These are phyloP conservation scores for Keiferia lycopersicella DNA, from an alignment of 2,888 invertebrate species.

Conservation along the genomic window DNA sequence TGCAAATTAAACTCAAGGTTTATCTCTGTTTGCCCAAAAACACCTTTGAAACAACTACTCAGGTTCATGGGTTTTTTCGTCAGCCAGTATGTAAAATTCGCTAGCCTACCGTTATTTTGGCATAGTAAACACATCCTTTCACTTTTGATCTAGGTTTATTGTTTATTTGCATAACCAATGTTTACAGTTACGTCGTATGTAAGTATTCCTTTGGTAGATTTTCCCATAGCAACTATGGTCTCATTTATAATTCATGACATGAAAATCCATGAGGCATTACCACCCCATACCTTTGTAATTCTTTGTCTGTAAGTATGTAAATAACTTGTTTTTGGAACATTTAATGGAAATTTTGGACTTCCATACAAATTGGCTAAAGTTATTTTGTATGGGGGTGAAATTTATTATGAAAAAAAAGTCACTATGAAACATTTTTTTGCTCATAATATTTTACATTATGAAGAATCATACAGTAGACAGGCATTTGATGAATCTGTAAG, in stretches of 20 bases:
- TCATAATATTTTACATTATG: too few species aligned
- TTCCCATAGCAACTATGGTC: neutral
- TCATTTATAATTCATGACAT: constrained; percentile 7
- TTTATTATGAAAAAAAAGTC: too few species aligned
- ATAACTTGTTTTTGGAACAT: too few species aligned
- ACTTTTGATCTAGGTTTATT: constrained; percentile 40
- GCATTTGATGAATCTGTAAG: too few species aligned
- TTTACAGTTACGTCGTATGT: neutral
- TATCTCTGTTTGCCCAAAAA: constrained; percentile 32
- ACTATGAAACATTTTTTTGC: too few species aligned
- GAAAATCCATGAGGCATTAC: neutral
- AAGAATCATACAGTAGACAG: too few species aligned
- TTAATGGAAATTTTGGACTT: too few species aligned
- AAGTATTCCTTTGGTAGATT: neutral
- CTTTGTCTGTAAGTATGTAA: neutral
- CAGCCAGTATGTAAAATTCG: neutral
- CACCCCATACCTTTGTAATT: neutral
- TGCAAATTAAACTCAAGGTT: constrained; percentile 47
- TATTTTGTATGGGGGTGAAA: too few species aligned
- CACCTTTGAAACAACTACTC: constrained; percentile 28
- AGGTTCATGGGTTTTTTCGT: neutral
- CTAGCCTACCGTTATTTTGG: constrained; percentile 9
- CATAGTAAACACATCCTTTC: constrained; percentile 41
- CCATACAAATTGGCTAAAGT: too few species aligned
- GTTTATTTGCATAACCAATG: neutral